Evolutionary conservation across 2,888 invertebrate species (phyloP).

Genomic region (Galeopsomyia nigrocyanea): DNA sequence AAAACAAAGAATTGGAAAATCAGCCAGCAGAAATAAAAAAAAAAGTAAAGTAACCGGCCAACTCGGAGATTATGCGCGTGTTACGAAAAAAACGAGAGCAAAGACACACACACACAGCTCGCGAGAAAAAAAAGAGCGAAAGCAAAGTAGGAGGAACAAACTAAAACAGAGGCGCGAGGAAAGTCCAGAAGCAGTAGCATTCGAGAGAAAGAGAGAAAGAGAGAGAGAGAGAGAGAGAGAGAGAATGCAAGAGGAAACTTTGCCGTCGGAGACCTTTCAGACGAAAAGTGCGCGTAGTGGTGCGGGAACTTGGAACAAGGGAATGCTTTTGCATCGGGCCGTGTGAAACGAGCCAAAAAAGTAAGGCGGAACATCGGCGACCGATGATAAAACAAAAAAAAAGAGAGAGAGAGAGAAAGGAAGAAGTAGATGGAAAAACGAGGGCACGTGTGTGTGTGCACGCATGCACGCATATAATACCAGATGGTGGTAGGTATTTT

Average conservation of each 20-base stretch:
- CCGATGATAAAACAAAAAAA: conserved; percentile 34
- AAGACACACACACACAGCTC: conserved; percentile 7
- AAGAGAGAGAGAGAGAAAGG: too few relatives aligned
- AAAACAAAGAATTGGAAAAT: conserved; percentile 11
- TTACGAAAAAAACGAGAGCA: conserved; percentile 16
- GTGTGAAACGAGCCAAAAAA: conserved; percentile 59
- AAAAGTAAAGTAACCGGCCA: conserved; percentile 10
- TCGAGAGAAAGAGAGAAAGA: conserved; percentile 11
- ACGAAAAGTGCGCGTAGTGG: conserved; percentile 55
- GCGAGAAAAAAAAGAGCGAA: conserved; percentile 3
- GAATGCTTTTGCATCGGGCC: conserved; percentile 67
- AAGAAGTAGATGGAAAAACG: conserved; percentile 2
- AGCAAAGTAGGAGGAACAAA: conserved; percentile 29
- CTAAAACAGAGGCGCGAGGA: conserved; percentile 23
- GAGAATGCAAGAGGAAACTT: conserved; percentile 54
- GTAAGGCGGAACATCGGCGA: conserved; percentile 50
- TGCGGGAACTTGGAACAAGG: conserved; percentile 63
- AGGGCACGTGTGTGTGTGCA: conserved; percentile 28
- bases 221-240: conserved; percentile 16
- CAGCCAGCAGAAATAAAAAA: neutral
- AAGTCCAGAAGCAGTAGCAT: conserved; percentile 17
- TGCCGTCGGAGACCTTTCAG: conserved; percentile 61
- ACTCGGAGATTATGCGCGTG: conserved; percentile 49
- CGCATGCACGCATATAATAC: neutral
- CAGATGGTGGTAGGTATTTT: conserved; percentile 4